Percentiles rank a stretch among this genome's conserved stretches.
Conservation (phyloP, 2,888 invertebrate genomes). For the Chydorus sphaericus region DNA sequence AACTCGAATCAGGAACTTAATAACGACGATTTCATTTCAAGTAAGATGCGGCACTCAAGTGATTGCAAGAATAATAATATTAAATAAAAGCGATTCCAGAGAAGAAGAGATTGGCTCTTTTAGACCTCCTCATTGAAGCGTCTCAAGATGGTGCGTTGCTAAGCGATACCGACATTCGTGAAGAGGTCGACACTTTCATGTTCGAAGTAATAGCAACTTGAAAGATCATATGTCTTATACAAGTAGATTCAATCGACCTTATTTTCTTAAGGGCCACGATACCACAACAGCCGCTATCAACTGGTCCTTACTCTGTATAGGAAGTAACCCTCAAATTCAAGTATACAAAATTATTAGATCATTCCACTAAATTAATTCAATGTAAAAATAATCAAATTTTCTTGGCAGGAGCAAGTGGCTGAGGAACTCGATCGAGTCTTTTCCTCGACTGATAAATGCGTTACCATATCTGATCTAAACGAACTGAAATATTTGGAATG, state of each 20-base stretch:
- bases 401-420: slow-evolving; percentile 4
- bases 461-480: slow-evolving; percentile 15
- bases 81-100: neutral
- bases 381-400: neutral
- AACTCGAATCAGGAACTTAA: neutral
- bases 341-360: neutral
- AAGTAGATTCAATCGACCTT: neutral
- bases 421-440: slow-evolving; percentile 34
- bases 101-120: slow-evolving; percentile 25
- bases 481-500: slow-evolving; percentile 20
- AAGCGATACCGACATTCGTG: slow-evolving; percentile 26
- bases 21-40: neutral
- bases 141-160: slow-evolving; percentile 22
- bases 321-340: slow-evolving; percentile 36
- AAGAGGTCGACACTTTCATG: slow-evolving; percentile 30
- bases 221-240: neutral
- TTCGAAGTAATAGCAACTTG: slow-evolving; percentile 19
- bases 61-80: neutral
- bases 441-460: slow-evolving; percentile 28
- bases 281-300: slow-evolving; percentile 39
- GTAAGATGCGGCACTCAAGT: neutral
- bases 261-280: slow-evolving; percentile 35
- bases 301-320: slow-evolving; percentile 38
- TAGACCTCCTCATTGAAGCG: slow-evolving; percentile 27
- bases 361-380: neutral